Evolutionary conservation across 2,797 vertebrate genomes (phyloP), one percentile per base, ranked within the genome.

Genomic region (Chrysocyon brachyurus): DNA sequence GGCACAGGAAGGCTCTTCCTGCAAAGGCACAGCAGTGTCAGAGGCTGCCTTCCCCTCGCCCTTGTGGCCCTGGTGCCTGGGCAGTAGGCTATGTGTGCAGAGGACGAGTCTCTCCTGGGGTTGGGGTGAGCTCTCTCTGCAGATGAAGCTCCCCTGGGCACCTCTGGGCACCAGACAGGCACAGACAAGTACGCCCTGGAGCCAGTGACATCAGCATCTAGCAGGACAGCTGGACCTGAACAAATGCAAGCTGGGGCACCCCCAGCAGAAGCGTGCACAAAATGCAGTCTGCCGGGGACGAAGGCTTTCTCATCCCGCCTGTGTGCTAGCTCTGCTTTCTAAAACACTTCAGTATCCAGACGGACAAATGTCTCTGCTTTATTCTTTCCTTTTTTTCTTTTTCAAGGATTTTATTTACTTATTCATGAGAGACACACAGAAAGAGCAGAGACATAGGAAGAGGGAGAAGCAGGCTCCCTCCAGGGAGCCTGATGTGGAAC

Each of bases 1-100:
- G 40, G 40, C 40, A 40, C 40, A 6, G 40, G 40, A 40, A 40
- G 40, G 40, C 40, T 46, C 14, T 73, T 49, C 40, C 72, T 46
- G 40, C 36, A 46, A n/a, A 21, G 1, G 40, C 82, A 84, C 1
- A 4, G 26, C 15, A 40, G 26, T 26, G 14, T 40, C 11, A 0
- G 16, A 28, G 9, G 52, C 26, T 9, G 54, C n/a, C 64, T 5
- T 17, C 15, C 26, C 24, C 36, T 61, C 15, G 2, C 26, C 31
- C 3, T 2, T 14, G 28, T 31, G 26, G 17, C 9, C 26, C 59
- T 1, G 4, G 6, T 17, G 5, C 7, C 8, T 1, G 12, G 36
- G 16, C 4, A 46, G 36, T 16, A 57, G 33, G 22, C 11, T 12
- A 0, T 11, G 33, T 26, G 17, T 36, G 66, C 6, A 28, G 24